Percentiles rank a stretch among this genome's conserved stretches.
phyloP scores from a whole-genome alignment of 2,113 vertebrate genomes.

The Desmodus rotundus region DNA sequence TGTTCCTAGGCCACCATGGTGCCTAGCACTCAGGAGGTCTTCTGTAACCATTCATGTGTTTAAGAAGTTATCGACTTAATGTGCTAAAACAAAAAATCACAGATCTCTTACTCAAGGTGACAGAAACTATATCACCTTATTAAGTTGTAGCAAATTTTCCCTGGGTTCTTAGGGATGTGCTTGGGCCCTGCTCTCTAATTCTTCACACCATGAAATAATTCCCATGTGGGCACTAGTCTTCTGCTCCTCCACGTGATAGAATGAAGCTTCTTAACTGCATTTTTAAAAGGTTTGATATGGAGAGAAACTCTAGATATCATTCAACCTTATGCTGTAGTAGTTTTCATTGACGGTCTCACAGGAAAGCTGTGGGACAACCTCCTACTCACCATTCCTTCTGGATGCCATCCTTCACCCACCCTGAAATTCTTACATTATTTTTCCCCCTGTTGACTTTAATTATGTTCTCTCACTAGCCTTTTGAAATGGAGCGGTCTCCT shows the following conservation, averaged over 20 bases:
- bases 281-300: background rate
- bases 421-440: background rate
- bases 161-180: background rate
- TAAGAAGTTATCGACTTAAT: background rate
- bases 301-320: background rate
- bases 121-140: background rate
- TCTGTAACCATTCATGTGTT: background rate
- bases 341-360: background rate
- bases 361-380: background rate
- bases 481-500: constrained; percentile 8
- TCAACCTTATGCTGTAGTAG: background rate
- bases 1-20: background rate
- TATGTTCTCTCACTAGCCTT: background rate
- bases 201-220: background rate
- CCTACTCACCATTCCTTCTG: background rate
- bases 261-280: background rate
- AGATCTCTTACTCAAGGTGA: background rate
- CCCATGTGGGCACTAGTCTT: background rate
- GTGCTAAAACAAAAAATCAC: background rate
- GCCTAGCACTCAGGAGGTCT: background rate
- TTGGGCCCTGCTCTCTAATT: background rate
- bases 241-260: background rate
- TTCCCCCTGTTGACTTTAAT: background rate
- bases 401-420: background rate
- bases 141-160: background rate